phyloP scores from a whole-genome alignment of 2,888 invertebrate species.

The Asteroscopus sphinx region DNA sequence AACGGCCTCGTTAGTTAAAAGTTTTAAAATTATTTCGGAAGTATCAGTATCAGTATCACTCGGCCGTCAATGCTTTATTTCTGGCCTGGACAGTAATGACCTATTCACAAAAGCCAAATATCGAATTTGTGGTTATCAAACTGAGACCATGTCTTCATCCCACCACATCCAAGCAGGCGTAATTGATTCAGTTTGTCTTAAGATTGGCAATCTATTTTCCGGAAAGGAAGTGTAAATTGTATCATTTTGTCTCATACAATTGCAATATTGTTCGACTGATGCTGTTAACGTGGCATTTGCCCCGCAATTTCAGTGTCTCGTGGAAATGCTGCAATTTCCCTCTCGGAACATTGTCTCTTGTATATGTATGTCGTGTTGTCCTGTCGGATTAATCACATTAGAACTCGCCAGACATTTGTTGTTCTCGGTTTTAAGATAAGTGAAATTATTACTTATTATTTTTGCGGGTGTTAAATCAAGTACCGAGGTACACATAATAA shows the following conservation, averaged over 20 bases:
- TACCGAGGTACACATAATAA: too few species aligned
- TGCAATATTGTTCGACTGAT: slow-evolving; percentile 69
- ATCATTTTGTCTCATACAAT: slow-evolving; percentile 61
- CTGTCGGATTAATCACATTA: slow-evolving; percentile 72
- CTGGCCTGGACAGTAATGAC: too few species aligned
- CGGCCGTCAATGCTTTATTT: too few species aligned
- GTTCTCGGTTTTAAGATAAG: slow-evolving; percentile 56
- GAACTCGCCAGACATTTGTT: slow-evolving; percentile 63
- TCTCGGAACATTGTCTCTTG: slow-evolving; percentile 71
- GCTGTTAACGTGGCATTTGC: slow-evolving; percentile 64
- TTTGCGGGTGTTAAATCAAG: background rate
- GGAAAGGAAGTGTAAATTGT: slow-evolving; percentile 59
- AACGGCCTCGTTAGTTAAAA: too few species aligned
- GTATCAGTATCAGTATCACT: too few species aligned
- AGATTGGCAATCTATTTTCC: slow-evolving; percentile 46
- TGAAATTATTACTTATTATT: slow-evolving; percentile 29
- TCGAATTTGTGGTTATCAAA: background rate
- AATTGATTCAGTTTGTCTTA: slow-evolving; percentile 33
- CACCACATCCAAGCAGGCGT: slow-evolving; percentile 7
- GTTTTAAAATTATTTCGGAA: too few species aligned
- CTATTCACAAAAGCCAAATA: too few species aligned
- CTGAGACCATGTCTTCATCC: background rate
- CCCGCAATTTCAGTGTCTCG: slow-evolving; percentile 68
- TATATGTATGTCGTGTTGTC: slow-evolving; percentile 57
- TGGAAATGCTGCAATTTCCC: slow-evolving; percentile 72